Conservation (phyloP, 2,888 invertebrate genomes). For the Pandemis corylana region DNA sequence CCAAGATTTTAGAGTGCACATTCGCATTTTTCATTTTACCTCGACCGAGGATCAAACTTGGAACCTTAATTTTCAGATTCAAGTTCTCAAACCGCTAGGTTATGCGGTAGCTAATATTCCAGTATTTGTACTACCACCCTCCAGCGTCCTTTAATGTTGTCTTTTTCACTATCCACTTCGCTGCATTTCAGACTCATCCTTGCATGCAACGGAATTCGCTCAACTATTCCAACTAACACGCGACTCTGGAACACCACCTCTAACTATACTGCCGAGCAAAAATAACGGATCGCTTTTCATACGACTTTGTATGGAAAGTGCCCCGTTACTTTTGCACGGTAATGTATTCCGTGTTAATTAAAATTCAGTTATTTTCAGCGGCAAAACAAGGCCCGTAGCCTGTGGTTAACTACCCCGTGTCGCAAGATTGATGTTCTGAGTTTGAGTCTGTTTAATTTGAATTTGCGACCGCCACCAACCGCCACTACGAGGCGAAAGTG, state of each 20-base stretch:
- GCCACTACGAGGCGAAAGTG: not conserved
- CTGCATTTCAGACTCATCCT: not conserved
- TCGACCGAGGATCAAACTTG: no score
- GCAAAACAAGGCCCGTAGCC: not conserved
- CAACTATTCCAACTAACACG: slow-evolving; percentile 4
- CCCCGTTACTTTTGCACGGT: no score
- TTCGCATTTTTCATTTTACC: no score
- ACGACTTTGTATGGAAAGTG: no score
- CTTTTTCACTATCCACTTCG: not conserved
- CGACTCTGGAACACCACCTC: not conserved
- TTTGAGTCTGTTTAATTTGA: slow-evolving; percentile 9
- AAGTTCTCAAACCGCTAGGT: no score
- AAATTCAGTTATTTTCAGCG: slow-evolving; percentile 6
- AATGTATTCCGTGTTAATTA: slow-evolving; percentile 1
- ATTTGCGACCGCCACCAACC: not conserved
- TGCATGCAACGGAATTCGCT: not conserved
- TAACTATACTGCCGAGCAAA: not conserved
- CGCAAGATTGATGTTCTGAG: slow-evolving; percentile 5
- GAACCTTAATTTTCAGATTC: no score
- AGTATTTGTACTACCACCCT: not conserved
- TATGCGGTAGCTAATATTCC: not conserved
- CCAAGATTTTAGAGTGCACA: no score
- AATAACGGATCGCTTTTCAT: no score
- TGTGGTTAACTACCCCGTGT: slow-evolving; percentile 5
- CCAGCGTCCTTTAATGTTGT: not conserved